Evolutionary conservation across 1,140 invertebrate species (phyloP).

Genomic region (Ceratina japonica): DNA sequence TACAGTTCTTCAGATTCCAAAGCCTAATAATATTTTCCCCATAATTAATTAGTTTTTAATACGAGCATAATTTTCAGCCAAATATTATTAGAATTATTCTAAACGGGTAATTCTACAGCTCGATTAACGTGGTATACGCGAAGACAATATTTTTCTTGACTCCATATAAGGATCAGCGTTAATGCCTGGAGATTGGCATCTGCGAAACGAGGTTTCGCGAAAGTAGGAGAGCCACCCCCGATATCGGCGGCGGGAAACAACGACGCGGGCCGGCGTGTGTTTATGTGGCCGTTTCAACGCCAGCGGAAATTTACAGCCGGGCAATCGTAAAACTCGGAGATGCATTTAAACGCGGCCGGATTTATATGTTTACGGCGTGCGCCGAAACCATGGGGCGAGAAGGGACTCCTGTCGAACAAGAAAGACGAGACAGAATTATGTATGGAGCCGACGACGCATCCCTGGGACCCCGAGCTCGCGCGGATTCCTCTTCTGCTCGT

Average conservation of each 20-base stretch:
- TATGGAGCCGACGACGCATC: conserved; percentile 23
- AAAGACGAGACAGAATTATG: conserved; percentile 56
- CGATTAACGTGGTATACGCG: too few species aligned
- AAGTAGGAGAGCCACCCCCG: conserved; percentile 27
- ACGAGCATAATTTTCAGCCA: too few species aligned
- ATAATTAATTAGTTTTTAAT: too few species aligned
- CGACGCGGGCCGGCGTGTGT: conserved; percentile 26
- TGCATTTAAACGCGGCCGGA: conserved; percentile 62
- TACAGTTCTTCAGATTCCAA: too few species aligned
- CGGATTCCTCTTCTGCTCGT: background rate
- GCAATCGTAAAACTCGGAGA: conserved; percentile 63
- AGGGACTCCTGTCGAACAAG: conserved; percentile 58
- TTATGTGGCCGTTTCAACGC: conserved; percentile 58
- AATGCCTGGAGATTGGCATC: conserved; percentile 1
- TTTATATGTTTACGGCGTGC: conserved; percentile 63
- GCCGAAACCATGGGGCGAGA: conserved; percentile 57
- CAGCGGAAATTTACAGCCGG: conserved; percentile 59
- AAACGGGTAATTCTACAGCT: too few species aligned
- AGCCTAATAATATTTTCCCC: too few species aligned
- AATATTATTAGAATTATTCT: too few species aligned
- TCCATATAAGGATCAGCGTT: background rate
- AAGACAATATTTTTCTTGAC: too few species aligned
- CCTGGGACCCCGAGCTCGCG: background rate
- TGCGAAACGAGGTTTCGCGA: conserved; percentile 14
- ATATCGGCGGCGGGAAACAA: conserved; percentile 53